A percentile compares a stretch with the other conserved stretches of the same genome.
These are phyloP conservation scores for Globodera ellingtonae DNA, from an alignment of 1,140 invertebrate species.

Conservation along the genomic window DNA sequence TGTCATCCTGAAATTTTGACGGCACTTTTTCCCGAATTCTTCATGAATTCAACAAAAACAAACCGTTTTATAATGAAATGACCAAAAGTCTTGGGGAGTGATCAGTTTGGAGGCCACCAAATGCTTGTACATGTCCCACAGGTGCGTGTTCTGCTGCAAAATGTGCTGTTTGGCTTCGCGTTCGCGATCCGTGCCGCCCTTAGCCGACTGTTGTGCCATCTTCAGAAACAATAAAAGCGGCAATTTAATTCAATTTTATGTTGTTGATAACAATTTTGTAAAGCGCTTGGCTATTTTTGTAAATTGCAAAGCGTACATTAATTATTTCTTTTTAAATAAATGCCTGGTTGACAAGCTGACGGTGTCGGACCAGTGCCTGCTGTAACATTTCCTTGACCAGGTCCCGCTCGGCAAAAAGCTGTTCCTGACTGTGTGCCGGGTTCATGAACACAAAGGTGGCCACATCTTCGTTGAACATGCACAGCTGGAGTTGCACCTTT, in stretches of 20 bases:
- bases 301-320: no score
- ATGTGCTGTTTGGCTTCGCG: conserved; percentile 79
- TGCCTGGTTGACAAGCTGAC: conserved; percentile 85
- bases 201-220: conserved; percentile 68
- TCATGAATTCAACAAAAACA: neutral
- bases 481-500: conserved; percentile 97
- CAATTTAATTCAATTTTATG: no score
- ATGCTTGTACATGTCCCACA: conserved; percentile 77
- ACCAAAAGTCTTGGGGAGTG: conserved; percentile 59
- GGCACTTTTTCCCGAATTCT: neutral
- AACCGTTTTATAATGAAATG: conserved; percentile 44
- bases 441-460: conserved; percentile 98
- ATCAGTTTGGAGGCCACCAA: conserved; percentile 60
- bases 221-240: conserved; percentile 31
- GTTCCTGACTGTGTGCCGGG: conserved; percentile 75
- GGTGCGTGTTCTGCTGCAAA: conserved; percentile 79
- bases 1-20: neutral
- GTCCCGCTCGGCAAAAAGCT: conserved; percentile 86
- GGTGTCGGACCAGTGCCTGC: conserved; percentile 89
- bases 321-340: neutral
- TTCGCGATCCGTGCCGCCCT: conserved; percentile 60
- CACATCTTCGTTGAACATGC: conserved; percentile 83
- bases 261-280: no score
- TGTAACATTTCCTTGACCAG: conserved; percentile 88
- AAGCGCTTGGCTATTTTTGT: no score